Percentiles rank a stretch among this genome's conserved stretches.
Conservation (phyloP, 2,797 vertebrate species). For the Clangula hyemalis region DNA sequence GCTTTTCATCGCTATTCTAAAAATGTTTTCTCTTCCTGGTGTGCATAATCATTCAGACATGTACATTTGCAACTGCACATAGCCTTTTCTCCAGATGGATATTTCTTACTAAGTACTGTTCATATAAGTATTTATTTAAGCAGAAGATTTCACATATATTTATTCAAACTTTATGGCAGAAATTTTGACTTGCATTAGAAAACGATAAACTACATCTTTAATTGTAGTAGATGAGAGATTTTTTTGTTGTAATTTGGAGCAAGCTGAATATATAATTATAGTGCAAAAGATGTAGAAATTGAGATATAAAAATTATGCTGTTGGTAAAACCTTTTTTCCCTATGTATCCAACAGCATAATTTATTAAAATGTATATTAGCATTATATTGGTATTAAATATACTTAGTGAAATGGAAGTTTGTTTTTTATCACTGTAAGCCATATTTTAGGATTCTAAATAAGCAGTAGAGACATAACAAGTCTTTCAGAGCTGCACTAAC, state of each 20-base stretch:
- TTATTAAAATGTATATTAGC: neutral
- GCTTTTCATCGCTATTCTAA: constrained; percentile 25
- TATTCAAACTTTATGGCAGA: neutral
- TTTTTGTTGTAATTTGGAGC: neutral
- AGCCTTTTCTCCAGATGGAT: neutral
- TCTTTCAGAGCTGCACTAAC: neutral
- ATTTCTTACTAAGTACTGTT: neutral
- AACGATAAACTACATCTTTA: neutral
- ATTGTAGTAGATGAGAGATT: neutral
- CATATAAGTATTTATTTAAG: neutral
- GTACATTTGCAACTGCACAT: neutral
- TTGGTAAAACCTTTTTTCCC: neutral
- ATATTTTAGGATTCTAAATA: neutral
- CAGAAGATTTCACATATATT: neutral
- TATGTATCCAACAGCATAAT: neutral
- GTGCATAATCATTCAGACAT: neutral
- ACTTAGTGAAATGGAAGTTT: neutral
- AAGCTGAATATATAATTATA: neutral
- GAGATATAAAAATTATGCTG: neutral
- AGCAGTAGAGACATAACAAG: neutral
- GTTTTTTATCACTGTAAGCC: neutral
- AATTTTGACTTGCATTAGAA: neutral
- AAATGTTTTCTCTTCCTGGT: constrained; percentile 1
- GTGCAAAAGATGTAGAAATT: neutral
- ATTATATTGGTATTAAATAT: neutral